phyloP scores from a whole-genome alignment of 2,888 invertebrate genomes.

The Serripes groenlandicus region DNA sequence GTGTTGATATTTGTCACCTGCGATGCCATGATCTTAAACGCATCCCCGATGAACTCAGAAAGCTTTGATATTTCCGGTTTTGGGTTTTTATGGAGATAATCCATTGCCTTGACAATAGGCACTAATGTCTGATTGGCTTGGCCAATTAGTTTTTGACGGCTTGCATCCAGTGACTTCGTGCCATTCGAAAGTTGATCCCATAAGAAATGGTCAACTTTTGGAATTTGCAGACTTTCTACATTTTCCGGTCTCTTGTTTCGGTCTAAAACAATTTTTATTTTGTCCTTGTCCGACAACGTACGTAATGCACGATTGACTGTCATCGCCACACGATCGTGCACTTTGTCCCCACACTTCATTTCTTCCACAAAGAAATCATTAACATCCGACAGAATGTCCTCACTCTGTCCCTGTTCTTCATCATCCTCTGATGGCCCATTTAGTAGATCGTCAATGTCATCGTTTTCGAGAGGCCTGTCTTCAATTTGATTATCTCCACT shows the following conservation, averaged over 20 bases:
- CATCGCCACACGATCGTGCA: neutral
- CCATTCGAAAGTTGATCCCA: conserved; percentile 19
- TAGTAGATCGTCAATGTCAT: neutral
- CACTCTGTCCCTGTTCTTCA: neutral
- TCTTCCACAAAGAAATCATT: conserved; percentile 9
- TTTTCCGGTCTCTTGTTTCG: conserved; percentile 13
- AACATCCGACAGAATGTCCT: conserved; percentile 10
- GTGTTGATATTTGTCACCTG: conserved; percentile 13
- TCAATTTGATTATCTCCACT: neutral
- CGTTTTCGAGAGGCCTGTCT: too few species aligned
- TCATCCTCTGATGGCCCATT: neutral
- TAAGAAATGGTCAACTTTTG: conserved; percentile 11
- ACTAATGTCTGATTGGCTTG: conserved; percentile 11
- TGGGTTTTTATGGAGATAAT: conserved; percentile 8
- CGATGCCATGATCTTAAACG: conserved; percentile 33
- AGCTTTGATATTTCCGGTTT: conserved; percentile 6
- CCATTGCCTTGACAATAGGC: conserved; percentile 13
- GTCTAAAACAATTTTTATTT: neutral
- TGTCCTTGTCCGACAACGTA: conserved; percentile 16
- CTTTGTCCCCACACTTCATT: neutral
- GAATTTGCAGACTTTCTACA: conserved; percentile 23
- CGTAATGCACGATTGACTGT: conserved; percentile 10
- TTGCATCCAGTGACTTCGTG: conserved; percentile 10
- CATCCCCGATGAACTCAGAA: conserved; percentile 16
- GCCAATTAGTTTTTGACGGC: conserved; percentile 1